Evolutionary conservation across 2,888 invertebrate species (phyloP), one percentile per base, ranked within the genome.

Genomic region (Luperina nickerlii): DNA sequence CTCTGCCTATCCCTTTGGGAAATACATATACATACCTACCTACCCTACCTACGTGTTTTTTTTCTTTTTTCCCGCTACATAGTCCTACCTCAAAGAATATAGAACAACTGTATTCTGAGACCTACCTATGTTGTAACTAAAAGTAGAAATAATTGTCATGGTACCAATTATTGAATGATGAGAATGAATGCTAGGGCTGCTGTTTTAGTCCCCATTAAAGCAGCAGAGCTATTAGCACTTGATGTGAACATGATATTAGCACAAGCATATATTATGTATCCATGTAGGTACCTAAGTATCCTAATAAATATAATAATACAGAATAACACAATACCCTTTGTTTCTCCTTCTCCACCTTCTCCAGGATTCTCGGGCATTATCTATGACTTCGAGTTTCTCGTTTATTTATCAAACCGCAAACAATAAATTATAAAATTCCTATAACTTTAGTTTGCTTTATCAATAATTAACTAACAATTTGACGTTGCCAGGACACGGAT

Each of bases 401-500:
- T 81, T 42, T 32, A 63, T 45, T 66, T 18, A 48, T 38, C 45
- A 24, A 72, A 63, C 62, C 0, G 8, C 18, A 32, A 48, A 27
- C 8, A 57, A 27, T 1, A 48, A n/a, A 57, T 1, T n/a, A 0
- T 9, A 11, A 11, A 45, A 42, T 20, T 62, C 24, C 18, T 24
- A 42, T 38, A 57, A 8, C 32, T 57, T 13, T 18, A 51, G 6
- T 66, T n/a, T 62, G 71, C 9, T 81, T 83, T 57, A 63, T 78
- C 71, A 72, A 82, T 78, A 83, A 0, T 54, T 68, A 42, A 81
- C 9, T 62, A 80, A 67, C 66, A 80, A 80, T 38, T n/a, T 74
- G 24, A 32, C 51, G 79, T 79, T 79, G 79, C 79, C 11, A 42
- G 81, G 79, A 66, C 60, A 79, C 79, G 7, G 57, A 66, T 81